Evolutionary conservation across 2,797 vertebrate genomes (phyloP), one percentile per base, ranked within the genome.

Genomic region (Sphenodon punctatus): DNA sequence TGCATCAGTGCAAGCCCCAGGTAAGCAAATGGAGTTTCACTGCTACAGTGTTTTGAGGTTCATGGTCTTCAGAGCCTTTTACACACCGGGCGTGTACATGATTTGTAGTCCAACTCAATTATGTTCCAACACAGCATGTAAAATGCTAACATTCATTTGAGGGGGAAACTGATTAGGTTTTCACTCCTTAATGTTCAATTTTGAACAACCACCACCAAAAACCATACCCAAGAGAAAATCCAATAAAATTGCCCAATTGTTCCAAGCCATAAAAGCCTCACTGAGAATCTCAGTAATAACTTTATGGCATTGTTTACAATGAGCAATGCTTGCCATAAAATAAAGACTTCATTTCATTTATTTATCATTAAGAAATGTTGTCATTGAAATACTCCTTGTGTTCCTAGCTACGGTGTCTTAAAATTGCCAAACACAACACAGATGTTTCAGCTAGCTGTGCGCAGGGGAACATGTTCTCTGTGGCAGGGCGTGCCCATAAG

Each of bases 391-490:
- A 89, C 46, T 88, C 68, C 66, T 81, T 39, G 60, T 67, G 39
- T 87, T 89, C 87, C 63, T 48, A 89, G 75, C 60, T 82, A 84
- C 43, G 85, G 19, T 63, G 69, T 83, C 69, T 90, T 88, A 73
- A 89, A 80, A 83, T 60, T 51, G 69, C 68, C 83, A 86, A 88
- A 83, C 41, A 85, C 12, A 85, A 74, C 64, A 80, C 84, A 87
- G 82, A 80, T 64, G 55, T 78, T 74, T 69, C 39, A 64, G 9
- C 60, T 79, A 55, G 78, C 76, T 17, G 45, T 80, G 65, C 86
- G 55, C 86, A 70, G n/a, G 66, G 53, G 79, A 80, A 75, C 75
- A 84, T 74, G 34, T 88, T 83, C 70, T 80, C 20, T 58, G 48
- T 73, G 72, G 49, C 63, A 71, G 48, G 15, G 32, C 43, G 48